Conservation (phyloP, 1,140 invertebrate species). For the Procambarus clarkii region DNA sequence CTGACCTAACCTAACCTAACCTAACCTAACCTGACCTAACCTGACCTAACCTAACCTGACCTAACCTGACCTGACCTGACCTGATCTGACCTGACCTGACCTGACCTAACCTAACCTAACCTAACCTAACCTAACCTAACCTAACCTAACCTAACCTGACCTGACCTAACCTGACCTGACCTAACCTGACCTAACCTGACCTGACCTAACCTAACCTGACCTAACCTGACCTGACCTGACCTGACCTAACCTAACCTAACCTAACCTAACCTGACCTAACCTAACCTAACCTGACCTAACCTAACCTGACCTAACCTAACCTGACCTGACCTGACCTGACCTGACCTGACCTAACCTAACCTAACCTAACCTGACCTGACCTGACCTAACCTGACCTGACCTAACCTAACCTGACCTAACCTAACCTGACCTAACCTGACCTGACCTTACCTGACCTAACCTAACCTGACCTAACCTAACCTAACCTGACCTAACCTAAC, state of each 20-base stretch:
- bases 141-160: neutral
- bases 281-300: neutral
- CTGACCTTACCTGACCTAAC: neutral
- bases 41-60: constrained; percentile 12
- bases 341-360: neutral
- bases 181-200: neutral
- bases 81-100: neutral
- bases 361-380: neutral
- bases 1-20: too few species aligned
- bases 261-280: neutral
- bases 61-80: constrained; percentile 9
- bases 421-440: neutral
- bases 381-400: neutral
- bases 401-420: neutral
- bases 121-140: constrained; percentile 5
- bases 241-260: neutral
- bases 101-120: constrained; percentile 4
- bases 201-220: neutral
- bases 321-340: neutral
- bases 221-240: neutral
- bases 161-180: neutral
- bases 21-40: neutral
- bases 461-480: neutral
- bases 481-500: neutral
- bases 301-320: neutral